A percentile compares a stretch with the other conserved stretches of the same genome.
Conservation (phyloP, 2,888 invertebrate species). For the Cryptocheilus praepositus region DNA sequence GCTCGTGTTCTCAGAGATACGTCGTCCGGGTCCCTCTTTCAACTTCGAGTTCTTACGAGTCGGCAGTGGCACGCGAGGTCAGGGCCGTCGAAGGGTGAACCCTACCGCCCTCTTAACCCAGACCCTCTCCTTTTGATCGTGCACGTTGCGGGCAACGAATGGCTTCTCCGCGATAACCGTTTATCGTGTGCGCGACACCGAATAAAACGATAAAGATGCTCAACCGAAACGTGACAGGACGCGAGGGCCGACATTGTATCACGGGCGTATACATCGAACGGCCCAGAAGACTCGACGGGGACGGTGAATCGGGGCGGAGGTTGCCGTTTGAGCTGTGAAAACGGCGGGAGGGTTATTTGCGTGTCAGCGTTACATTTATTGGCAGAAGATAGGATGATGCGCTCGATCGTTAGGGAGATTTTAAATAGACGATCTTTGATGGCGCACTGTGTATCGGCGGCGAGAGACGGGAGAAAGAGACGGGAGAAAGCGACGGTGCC, state of each 20-base stretch:
- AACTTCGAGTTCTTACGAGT: neutral
- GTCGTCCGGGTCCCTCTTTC: neutral
- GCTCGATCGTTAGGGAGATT: constrained; percentile 46
- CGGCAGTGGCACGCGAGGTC: neutral
- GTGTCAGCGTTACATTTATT: constrained; percentile 43
- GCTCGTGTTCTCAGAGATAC: neutral
- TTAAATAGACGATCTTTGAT: constrained; percentile 36
- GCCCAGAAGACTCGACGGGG: neutral
- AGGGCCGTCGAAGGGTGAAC: neutral
- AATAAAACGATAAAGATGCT: constrained; percentile 40
- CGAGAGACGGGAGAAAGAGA: neutral
- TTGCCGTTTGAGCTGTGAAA: constrained; percentile 4
- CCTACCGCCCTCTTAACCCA: too few relatives aligned
- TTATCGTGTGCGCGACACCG: constrained; percentile 29
- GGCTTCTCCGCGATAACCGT: constrained; percentile 5
- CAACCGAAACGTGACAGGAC: constrained; percentile 27
- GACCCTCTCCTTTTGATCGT: too few relatives aligned
- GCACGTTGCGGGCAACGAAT: too few relatives aligned
- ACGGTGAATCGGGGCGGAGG: constrained; percentile 5
- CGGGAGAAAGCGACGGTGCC: neutral
- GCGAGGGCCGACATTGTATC: neutral
- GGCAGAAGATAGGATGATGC: constrained; percentile 53
- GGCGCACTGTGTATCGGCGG: neutral
- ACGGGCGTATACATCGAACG: neutral
- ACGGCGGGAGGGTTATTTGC: constrained; percentile 28